phyloP scores from a whole-genome alignment of 2,888 invertebrate species.

The Epinotia ramella region DNA sequence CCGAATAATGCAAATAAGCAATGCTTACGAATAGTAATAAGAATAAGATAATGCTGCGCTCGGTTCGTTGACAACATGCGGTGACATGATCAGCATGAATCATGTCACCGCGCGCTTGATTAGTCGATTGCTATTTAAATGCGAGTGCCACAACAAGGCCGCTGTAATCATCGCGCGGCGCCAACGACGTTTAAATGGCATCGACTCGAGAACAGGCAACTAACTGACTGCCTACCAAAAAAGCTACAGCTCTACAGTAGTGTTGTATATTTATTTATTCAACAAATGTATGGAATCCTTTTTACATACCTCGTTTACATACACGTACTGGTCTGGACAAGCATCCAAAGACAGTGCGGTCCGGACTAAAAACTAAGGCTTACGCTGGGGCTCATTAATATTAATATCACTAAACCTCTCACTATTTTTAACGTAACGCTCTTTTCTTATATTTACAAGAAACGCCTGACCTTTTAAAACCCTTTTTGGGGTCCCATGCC shows the following conservation, averaged over 20 bases:
- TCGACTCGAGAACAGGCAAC: background rate
- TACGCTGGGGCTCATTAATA: background rate
- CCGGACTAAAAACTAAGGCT: background rate
- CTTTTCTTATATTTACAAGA: background rate
- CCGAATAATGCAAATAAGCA: background rate
- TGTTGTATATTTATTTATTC: background rate
- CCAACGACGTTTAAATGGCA: conserved; percentile 1
- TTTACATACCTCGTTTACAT: background rate
- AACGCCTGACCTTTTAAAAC: background rate
- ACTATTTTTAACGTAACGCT: background rate
- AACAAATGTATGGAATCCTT: too few relatives aligned
- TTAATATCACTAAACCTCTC: background rate
- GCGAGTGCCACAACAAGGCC: conserved; percentile 1
- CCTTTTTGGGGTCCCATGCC: background rate
- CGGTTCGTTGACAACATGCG: background rate
- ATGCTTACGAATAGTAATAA: background rate
- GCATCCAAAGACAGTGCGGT: background rate
- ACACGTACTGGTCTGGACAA: background rate
- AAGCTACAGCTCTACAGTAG: background rate
- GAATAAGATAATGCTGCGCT: background rate
- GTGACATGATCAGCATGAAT: background rate
- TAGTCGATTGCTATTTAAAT: conserved; percentile 4
- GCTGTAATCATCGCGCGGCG: background rate
- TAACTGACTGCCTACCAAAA: background rate
- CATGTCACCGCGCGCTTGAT: background rate